A percentile compares a stretch with the other conserved stretches of the same genome.
Conservation (phyloP, 2,888 invertebrate genomes). For the Hypena proboscidalis region DNA sequence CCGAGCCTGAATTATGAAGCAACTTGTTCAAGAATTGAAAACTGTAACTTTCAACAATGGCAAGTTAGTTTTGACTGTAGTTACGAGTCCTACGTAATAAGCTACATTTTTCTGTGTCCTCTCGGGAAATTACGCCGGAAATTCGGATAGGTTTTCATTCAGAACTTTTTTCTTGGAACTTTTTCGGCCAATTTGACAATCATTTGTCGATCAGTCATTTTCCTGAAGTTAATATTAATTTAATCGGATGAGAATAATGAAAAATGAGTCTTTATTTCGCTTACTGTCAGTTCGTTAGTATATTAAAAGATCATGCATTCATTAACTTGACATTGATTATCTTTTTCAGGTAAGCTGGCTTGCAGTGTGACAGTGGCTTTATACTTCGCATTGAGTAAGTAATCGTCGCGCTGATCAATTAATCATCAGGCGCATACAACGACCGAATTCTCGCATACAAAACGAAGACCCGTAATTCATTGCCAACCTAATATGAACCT, state of each 20-base stretch:
- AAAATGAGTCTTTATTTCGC: not conserved
- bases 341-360: slow-evolving; percentile 37
- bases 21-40: slow-evolving; percentile 74
- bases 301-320: slow-evolving; percentile 7
- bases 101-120: slow-evolving; percentile 59
- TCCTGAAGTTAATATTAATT: not conserved
- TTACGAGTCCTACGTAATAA: slow-evolving; percentile 52
- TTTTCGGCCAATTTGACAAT: slow-evolving; percentile 33
- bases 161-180: slow-evolving; percentile 31
- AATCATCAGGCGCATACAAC: slow-evolving; percentile 55
- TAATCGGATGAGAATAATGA: not conserved
- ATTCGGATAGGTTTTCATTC: slow-evolving; percentile 39
- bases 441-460: slow-evolving; percentile 64
- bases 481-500: slow-evolving; percentile 75
- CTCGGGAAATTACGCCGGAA: slow-evolving; percentile 61
- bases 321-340: slow-evolving; percentile 17
- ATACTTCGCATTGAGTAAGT: slow-evolving; percentile 33
- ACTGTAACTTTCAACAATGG: slow-evolving; percentile 61
- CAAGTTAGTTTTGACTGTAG: slow-evolving; percentile 51
- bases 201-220: slow-evolving; percentile 20
- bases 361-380: slow-evolving; percentile 13
- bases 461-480: slow-evolving; percentile 75
- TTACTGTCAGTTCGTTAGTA: not conserved
- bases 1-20: slow-evolving; percentile 68
- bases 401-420: slow-evolving; percentile 47